Conservation (phyloP, 1,140 invertebrate genomes). For the Doryteuthis pealeii region DNA sequence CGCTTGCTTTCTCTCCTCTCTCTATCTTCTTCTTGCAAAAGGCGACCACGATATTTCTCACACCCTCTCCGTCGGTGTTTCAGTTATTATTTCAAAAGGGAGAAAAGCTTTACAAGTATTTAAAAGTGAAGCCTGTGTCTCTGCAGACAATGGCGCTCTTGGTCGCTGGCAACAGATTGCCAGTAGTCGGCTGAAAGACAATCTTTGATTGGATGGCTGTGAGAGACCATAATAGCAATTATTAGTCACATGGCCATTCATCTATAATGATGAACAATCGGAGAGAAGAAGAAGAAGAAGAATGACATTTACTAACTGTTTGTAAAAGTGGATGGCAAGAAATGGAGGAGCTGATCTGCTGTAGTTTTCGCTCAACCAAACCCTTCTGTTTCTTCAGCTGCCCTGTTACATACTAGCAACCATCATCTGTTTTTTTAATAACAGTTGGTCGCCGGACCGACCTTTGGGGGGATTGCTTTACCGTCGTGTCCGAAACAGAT, state of each 20-base stretch:
- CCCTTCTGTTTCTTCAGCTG: not conserved
- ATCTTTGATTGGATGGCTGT: not conserved
- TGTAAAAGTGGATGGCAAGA: not conserved
- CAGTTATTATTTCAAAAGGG: not conserved
- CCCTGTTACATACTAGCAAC: no score
- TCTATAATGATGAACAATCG: not conserved
- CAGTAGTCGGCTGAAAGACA: not conserved
- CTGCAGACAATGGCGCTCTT: conserved; percentile 4
- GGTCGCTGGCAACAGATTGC: not conserved
- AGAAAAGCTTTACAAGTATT: not conserved
- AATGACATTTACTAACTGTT: conserved; percentile 3
- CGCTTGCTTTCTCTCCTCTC: no score
- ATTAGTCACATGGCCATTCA: not conserved
- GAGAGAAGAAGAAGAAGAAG: not conserved
- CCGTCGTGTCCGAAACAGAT: not conserved
- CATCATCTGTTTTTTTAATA: no score
- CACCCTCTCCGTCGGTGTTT: no score
- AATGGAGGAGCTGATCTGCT: not conserved
- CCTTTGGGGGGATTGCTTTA: not conserved
- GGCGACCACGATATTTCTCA: no score
- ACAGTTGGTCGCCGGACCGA: not conserved
- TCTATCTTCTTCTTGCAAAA: no score
- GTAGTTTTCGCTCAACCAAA: not conserved
- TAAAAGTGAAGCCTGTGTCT: not conserved
- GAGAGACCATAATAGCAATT: not conserved